Evolutionary conservation across 1,140 invertebrate genomes (phyloP), one percentile per base, ranked within the genome.

Genomic region (Stegodyphus mimosarum): DNA sequence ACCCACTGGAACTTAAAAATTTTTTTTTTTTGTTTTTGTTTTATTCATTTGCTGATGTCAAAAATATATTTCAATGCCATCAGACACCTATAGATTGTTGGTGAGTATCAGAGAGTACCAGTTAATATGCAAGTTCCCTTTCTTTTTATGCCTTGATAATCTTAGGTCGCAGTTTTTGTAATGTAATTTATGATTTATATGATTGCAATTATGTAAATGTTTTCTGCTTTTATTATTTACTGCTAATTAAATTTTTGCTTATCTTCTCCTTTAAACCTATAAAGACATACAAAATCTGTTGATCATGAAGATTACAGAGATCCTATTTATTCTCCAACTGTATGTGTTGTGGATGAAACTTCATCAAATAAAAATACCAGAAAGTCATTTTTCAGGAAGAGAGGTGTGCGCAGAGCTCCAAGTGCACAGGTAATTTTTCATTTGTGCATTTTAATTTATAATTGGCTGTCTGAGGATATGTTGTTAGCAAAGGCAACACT

Each of bases 331-430:
- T 87, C 88, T 18, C 87, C 88, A 10, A 88, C 88, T 63, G 83
- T 89, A 60, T 88, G 87, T 77, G 76, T 88, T 76, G 86, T 87
- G 10, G 88, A 89, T 81, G 89, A 90, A 83, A 87, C 84, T 11
- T 67, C 74, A 52, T 60, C 67, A 49, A 87, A 88, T 13, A 89
- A 89, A 75, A 79, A 72, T 78, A 88, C 89, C 64, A 89, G 89
- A 87, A 96, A 96, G 88, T 93, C 95, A 67, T 92, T 96, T 10
- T 95, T 97, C 86, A 96, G 96, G 89, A 97, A 97, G 89, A 91
- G 95, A 88, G 96, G 87, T 74, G 85, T 89, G 10, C 87, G 86
- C 63, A 88, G 88, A 72, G 86, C 77, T 50, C 88, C 88, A 67
- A 88, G 88, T 84, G 87, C 84, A 74, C 89, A 89, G 88, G 88